Percentiles rank a stretch among this genome's conserved stretches.
phyloP scores from a whole-genome alignment of 2,113 vertebrate genomes.

The Barnardius zonarius region DNA sequence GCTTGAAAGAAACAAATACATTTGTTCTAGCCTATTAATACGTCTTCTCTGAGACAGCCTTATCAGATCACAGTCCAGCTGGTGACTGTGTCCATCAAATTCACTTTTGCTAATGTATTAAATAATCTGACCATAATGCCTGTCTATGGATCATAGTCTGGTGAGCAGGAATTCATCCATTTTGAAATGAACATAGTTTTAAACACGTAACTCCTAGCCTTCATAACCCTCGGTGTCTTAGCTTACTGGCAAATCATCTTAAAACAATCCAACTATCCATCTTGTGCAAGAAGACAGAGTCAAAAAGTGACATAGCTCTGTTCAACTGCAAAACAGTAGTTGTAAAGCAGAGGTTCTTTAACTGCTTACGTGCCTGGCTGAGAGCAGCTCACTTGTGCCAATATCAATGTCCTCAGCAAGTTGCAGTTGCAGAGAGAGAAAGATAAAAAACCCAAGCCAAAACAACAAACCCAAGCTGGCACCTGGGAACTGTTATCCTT shows the following conservation, averaged over 20 bases:
- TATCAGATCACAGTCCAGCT: slow-evolving; percentile 51
- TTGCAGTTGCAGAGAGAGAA: not conserved
- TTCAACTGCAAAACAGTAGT: not conserved
- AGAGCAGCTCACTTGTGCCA: not conserved
- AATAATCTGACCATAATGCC: slow-evolving; percentile 23
- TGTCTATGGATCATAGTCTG: slow-evolving; percentile 41
- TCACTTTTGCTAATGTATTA: slow-evolving; percentile 30
- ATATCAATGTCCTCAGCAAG: rapidly evolving
- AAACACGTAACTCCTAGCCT: not conserved
- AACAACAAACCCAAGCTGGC: not conserved
- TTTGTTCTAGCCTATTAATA: slow-evolving; percentile 14
- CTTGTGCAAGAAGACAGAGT: not conserved
- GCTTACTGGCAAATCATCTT: not conserved
- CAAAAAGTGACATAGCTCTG: not conserved
- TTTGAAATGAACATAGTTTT: not conserved
- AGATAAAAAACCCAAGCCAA: not conserved
- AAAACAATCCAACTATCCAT: not conserved
- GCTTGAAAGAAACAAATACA: not conserved
- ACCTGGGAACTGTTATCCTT: not conserved
- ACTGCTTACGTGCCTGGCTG: not conserved
- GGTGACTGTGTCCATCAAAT: slow-evolving; percentile 34
- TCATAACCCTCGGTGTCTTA: not conserved
- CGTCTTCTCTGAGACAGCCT: slow-evolving; percentile 1
- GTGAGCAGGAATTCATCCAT: slow-evolving; percentile 51
- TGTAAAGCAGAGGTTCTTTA: not conserved